Conservation (phyloP, 2,888 invertebrate species). For the Melieria crassipennis region DNA sequence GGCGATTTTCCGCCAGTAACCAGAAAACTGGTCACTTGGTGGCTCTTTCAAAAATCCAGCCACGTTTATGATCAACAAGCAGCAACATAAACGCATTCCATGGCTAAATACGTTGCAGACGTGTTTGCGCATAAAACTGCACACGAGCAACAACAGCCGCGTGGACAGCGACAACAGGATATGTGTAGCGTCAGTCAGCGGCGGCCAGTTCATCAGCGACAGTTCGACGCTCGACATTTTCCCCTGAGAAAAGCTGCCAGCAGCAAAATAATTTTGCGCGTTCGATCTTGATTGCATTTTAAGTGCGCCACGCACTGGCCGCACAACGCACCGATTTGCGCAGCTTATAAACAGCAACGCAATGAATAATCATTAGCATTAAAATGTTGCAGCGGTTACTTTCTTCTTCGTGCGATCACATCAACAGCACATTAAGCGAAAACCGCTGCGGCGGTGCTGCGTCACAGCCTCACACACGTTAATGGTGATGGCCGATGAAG, state of each 20-base stretch:
- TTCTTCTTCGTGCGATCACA: too few species aligned
- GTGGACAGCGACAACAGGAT: conserved; percentile 36
- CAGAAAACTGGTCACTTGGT: too few species aligned
- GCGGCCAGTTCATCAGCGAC: not conserved
- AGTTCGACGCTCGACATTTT: conserved; percentile 1
- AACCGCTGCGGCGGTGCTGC: too few species aligned
- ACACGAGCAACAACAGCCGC: not conserved
- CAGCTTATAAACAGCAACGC: too few species aligned
- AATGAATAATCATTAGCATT: too few species aligned
- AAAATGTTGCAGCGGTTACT: too few species aligned
- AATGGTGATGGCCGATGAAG: too few species aligned
- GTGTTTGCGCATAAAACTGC: not conserved
- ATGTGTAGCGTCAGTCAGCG: not conserved
- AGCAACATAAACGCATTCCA: conserved; percentile 19
- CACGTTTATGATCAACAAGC: not conserved
- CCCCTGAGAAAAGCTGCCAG: conserved; percentile 25
- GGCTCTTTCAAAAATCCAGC: too few species aligned
- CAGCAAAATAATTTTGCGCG: conserved; percentile 41
- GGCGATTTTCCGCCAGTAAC: too few species aligned
- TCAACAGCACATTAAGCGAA: too few species aligned
- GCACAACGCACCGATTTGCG: too few species aligned
- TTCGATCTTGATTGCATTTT: conserved; percentile 59
- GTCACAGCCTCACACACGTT: too few species aligned
- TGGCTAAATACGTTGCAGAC: conserved; percentile 10
- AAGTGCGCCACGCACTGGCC: conserved; percentile 44